Base-by-base conservation (phyloP, 1,140 invertebrate genomes). In the Atta cephalotes region DNA sequence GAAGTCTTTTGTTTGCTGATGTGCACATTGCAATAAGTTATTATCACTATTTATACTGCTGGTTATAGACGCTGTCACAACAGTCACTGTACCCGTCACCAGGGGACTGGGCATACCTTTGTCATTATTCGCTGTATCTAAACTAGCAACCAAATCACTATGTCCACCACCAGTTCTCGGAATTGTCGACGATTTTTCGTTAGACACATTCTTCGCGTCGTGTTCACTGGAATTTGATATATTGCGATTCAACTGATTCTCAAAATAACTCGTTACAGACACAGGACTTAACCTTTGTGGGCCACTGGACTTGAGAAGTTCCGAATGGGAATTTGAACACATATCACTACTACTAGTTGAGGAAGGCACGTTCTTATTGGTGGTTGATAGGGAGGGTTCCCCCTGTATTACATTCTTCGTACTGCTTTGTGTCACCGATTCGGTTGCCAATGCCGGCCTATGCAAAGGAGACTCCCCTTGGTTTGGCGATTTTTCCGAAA, bases 401-500 rank as follows among this genome's bases (percentile, higher is more conserved):
- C 87, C 82, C 79, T 89, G 88, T 63, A 88, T 87, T 71, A 82
- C 80, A 66, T 79, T 79, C 72, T 91, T 91, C 39, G 76, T 28
- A 58, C 84, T 87, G 68, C 76, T 88, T 58, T 91, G 93, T 49
- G 85, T 90, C 60, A 93, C 90, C 14, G 92, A 86, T 79, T 95
- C 94, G 7, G 91, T 91, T 0, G 90, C 92, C 56, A 65, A 81
- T 25, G 65, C 78, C 3, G 95, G 94, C 93, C 94, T 94, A 74
- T 95, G 94, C 63, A 95, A 79, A n/a, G 96, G 96, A 88, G 96
- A 96, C 91, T 96, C 96, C 45, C 96, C 97, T 93, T 98, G 98
- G 93, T 98, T 98, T 3, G 98, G 98, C 88, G 98, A 98, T 93
- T 99, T 99, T 92, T 99, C 98, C 31, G 98, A 98, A 4, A 98